Base-by-base conservation (phyloP, 2,888 invertebrate species). In the Vanessa cardui region DNA sequence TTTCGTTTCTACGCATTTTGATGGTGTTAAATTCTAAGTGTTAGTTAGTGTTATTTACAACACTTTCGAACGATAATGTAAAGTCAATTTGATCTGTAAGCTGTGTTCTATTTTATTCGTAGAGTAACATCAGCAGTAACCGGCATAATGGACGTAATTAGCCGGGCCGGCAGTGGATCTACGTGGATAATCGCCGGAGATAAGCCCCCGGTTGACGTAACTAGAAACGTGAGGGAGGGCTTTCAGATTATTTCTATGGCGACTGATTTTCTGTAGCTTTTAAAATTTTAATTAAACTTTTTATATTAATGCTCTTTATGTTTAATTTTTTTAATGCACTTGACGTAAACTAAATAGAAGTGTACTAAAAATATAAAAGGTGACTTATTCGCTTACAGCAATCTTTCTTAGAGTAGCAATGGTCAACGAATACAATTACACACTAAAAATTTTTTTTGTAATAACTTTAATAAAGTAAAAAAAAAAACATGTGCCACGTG, bases 151-250 rank as follows among this genome's bases (percentile, higher is more conserved):
- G 81, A 86, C 52, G 89, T 87, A 69, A 85, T 92, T 69, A 82
- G 83, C 54, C 74, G 77, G 69, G 91, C 86, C 6, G 76, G 76
- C 46, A 87, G 80, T 70, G 87, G 91, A 7, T 82, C 88, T 18
- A 89, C 87, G 20, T 92, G 92, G 92, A 82, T 88, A 70, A 82
- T 90, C 44, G 84, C 88, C 47, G 78, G 87, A 70, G 88, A 91
- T 76, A 83, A 85, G 69, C 80, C 83, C 39, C 86, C 90, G 5
- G 77, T 80, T 62, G 85, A 91, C 69, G 82, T 83, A 62, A 83
- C 89, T 3, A 74, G 74, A 15, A 77, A 82, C 64, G 81, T 90
- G 61, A 76, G 72, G 15, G 70, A 80, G 60, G 85, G 86, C 26
- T 87, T 85, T 66, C 66, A 62, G 49, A 66, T 65, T 31, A 70